A percentile compares a stretch with the other conserved stretches of the same genome.
These are phyloP conservation scores for Zygogramma bicolorata DNA, from an alignment of 2,888 invertebrate species.

Conservation along the genomic window DNA sequence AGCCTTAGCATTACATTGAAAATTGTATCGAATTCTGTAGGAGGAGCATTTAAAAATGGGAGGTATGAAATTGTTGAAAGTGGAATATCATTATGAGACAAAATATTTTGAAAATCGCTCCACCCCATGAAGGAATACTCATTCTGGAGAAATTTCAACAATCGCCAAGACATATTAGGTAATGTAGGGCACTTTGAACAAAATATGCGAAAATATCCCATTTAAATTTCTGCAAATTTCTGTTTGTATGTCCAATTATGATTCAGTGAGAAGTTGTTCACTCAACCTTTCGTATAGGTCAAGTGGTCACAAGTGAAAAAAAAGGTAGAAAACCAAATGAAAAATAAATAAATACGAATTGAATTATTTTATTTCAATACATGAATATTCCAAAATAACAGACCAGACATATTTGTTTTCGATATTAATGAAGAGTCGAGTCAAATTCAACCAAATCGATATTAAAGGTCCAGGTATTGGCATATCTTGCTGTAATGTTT, in stretches of 20 bases:
- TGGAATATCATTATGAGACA: constrained; percentile 34
- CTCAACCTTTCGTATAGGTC: neutral
- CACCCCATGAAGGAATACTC: constrained; percentile 24
- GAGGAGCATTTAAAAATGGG: constrained; percentile 39
- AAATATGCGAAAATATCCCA: too few relatives aligned
- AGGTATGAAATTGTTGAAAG: constrained; percentile 32
- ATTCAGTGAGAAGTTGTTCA: neutral
- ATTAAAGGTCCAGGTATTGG: neutral
- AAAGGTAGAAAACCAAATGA: neutral
- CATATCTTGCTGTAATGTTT: neutral
- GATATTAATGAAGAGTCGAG: neutral
- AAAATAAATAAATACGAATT: neutral
- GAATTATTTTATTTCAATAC: neutral
- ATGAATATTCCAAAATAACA: neutral
- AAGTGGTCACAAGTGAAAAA: neutral
- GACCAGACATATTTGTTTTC: neutral
- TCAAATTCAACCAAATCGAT: neutral
- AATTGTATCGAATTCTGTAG: constrained; percentile 30
- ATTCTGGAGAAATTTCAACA: constrained; percentile 26
- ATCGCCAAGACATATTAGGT: constrained; percentile 29
- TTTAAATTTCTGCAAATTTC: constrained; percentile 11
- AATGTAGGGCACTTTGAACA: constrained; percentile 13
- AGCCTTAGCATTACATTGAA: constrained; percentile 31
- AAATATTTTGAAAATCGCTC: constrained; percentile 29
- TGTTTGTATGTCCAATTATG: neutral